These are phyloP conservation scores for Theocolax elegans DNA, from an alignment of 1,140 invertebrate species.

Conservation along the genomic window DNA sequence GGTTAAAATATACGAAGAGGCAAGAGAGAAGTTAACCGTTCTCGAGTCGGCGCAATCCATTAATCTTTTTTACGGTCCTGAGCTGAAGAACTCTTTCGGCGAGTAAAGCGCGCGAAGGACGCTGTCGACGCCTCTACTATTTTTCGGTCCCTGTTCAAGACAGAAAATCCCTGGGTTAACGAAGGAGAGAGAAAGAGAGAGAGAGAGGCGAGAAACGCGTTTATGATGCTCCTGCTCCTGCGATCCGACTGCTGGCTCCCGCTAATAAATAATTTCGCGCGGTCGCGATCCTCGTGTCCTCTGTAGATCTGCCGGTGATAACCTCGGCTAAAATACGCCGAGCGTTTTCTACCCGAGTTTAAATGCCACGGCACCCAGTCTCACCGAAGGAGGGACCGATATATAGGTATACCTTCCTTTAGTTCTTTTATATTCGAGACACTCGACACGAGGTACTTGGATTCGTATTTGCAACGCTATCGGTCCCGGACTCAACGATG, in stretches of 20 bases:
- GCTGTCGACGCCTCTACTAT: conserved; percentile 2
- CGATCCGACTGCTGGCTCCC: conserved; percentile 54
- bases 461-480: conserved; percentile 4
- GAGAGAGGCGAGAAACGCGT: background rate
- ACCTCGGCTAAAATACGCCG: conserved; percentile 64
- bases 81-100: conserved; percentile 41
- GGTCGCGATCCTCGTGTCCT: conserved; percentile 49
- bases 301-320: conserved; percentile 68
- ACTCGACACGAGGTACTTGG: background rate
- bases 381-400: too few relatives aligned
- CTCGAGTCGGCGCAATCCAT: conserved; percentile 47
- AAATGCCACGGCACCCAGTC: too few relatives aligned
- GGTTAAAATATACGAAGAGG: too few relatives aligned
- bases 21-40: background rate
- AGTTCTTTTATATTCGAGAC: background rate
- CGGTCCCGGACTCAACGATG: background rate
- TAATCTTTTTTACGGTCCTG: conserved; percentile 64
- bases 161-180: conserved; percentile 52
- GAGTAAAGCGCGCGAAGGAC: conserved; percentile 2
- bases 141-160: conserved; percentile 10
- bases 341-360: conserved; percentile 22
- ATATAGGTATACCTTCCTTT: too few relatives aligned
- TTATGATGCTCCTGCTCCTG: too few relatives aligned
- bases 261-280: conserved; percentile 68
- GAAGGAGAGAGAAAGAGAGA: conserved; percentile 59